A percentile compares a stretch with the other conserved stretches of the same genome.
phyloP scores from a whole-genome alignment of 2,888 invertebrate genomes.

The Microplitis deprimator region DNA sequence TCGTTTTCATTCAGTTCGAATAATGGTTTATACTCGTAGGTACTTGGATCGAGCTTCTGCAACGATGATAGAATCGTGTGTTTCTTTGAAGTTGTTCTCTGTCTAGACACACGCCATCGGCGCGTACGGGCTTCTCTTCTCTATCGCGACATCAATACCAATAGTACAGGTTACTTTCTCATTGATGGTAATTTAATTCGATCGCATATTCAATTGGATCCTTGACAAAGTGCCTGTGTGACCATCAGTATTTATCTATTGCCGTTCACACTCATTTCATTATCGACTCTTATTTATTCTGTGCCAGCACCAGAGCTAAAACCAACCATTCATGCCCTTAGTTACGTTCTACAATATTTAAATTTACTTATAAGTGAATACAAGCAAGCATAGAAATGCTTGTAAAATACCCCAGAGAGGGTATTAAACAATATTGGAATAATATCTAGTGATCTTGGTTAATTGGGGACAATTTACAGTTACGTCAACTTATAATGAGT shows the following conservation, averaged over 20 bases:
- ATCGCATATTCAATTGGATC: slow-evolving; percentile 34
- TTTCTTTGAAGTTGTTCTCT: slow-evolving; percentile 37
- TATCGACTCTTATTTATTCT: not conserved
- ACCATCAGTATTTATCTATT: slow-evolving; percentile 15
- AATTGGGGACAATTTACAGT: slow-evolving; percentile 54
- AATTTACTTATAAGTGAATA: not conserved
- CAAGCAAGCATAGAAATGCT: not conserved
- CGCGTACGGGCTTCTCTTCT: not conserved
- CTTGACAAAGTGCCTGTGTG: not conserved
- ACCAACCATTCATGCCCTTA: no score
- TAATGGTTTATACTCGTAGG: slow-evolving; percentile 21
- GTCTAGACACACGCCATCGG: slow-evolving; percentile 17
- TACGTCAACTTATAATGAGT: slow-evolving; percentile 57
- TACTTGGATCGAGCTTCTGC: slow-evolving; percentile 22
- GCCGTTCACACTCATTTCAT: not conserved
- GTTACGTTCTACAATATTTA: no score
- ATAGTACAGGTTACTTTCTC: slow-evolving; percentile 18
- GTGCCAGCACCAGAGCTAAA: no score
- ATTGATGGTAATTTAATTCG: slow-evolving; percentile 20
- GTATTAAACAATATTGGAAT: slow-evolving; percentile 50
- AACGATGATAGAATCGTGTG: not conserved
- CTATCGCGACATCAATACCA: slow-evolving; percentile 23
- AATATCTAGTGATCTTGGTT: slow-evolving; percentile 53
- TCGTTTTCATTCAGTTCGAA: slow-evolving; percentile 49
- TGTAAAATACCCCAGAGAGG: not conserved